Conservation (phyloP, 37 sponge, comb jelly and placozoan species). For the Beroe ovata region DNA sequence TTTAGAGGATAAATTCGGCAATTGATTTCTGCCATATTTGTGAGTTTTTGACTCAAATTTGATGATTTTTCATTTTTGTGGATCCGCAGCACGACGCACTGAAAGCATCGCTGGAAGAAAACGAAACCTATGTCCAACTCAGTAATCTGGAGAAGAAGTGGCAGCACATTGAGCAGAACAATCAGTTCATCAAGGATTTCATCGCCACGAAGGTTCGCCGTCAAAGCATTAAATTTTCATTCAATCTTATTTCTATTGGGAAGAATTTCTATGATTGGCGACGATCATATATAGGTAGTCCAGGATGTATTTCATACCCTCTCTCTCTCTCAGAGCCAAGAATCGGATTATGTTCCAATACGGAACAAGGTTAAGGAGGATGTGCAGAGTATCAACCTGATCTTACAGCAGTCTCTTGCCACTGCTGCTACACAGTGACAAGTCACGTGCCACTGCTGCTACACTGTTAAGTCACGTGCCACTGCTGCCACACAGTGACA, state of each 20-base stretch:
- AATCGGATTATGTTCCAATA: conserved; percentile 49
- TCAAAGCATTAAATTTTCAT: no score
- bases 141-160: conserved; percentile 87
- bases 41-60: conserved; percentile 71
- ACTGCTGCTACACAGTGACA: conserved; percentile 40
- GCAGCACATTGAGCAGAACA: conserved; percentile 92
- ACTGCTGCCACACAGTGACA: conserved; percentile 39
- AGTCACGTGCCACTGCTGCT: no score
- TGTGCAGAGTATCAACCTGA: not conserved
- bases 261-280: no score
- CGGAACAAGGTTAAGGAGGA: not conserved
- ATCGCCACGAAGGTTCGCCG: conserved; percentile 70
- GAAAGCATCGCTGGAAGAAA: conserved; percentile 74
- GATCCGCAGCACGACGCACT: conserved; percentile 72
- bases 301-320: no score
- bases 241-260: no score
- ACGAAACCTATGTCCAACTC: conserved; percentile 88
- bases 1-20: no score
- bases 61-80: no score
- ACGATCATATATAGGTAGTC: no score
- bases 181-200: conserved; percentile 93
- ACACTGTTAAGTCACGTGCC: not conserved
- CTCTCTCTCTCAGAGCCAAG: conserved; percentile 38
- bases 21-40: not conserved
- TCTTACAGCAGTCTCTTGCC: conserved; percentile 24